Conservation (phyloP, 2,888 invertebrate species). For the Platycheirus albimanus region DNA sequence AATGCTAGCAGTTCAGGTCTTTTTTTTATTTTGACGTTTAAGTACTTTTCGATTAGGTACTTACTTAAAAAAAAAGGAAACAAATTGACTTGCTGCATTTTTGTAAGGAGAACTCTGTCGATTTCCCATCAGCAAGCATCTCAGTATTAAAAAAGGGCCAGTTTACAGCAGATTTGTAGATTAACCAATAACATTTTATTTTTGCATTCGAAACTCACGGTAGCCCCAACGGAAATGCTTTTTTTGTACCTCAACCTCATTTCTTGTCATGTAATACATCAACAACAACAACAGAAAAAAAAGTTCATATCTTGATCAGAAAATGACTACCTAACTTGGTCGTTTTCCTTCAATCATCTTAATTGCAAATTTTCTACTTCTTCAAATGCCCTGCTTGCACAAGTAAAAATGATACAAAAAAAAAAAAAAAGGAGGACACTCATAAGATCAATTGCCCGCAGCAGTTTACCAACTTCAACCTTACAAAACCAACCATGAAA, state of each 20-base stretch:
- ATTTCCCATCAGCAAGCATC: too few relatives aligned
- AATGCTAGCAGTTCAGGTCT: too few relatives aligned
- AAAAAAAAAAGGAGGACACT: constrained; percentile 16
- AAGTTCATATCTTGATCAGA: constrained; percentile 34
- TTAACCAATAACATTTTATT: too few relatives aligned
- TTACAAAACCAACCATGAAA: constrained; percentile 2
- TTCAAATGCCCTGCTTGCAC: constrained; percentile 16
- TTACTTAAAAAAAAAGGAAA: too few relatives aligned
- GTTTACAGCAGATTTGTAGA: too few relatives aligned
- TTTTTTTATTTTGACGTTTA: too few relatives aligned
- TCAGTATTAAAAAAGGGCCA: too few relatives aligned
- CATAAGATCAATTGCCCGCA: constrained; percentile 65
- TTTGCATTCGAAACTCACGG: background rate
- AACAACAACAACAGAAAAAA: background rate
- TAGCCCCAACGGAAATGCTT: constrained; percentile 29
- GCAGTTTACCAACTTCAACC: constrained; percentile 68
- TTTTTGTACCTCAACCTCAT: constrained; percentile 14
- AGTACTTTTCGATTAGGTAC: too few relatives aligned
- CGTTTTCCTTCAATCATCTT: constrained; percentile 30
- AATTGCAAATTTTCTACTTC: constrained; percentile 33
- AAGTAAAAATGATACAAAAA: background rate
- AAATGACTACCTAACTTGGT: constrained; percentile 17
- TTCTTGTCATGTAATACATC: constrained; percentile 3
- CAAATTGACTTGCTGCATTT: too few relatives aligned
- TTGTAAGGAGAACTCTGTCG: too few relatives aligned